Base-by-base conservation (phyloP, 2,888 invertebrate genomes). In the Leucozona laternaria region DNA sequence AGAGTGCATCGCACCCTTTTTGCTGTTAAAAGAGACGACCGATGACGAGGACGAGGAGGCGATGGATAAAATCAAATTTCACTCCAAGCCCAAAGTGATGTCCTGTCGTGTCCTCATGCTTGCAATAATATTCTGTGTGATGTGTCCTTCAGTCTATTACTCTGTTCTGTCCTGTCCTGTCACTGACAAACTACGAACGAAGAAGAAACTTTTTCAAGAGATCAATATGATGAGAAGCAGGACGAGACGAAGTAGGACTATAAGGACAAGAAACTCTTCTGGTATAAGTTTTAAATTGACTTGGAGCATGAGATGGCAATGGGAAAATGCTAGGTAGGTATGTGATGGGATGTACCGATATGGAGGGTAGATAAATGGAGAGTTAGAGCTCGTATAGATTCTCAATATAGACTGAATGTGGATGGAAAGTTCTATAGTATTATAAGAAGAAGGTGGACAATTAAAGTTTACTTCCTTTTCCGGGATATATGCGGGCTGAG, bases 381-480 rank as follows among this genome's bases (percentile, higher is more conserved):
- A n/a, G 25, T 15, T 1, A 6, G 4, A 31, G 8, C 31, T 15
- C 37, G 20, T 37, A 34, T n/a, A n/a, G 22, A 34, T 4, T 37
- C 1, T 34, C 37, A 22, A 40, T 60, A n/a, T n/a, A n/a, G n/a
- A n/a, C n/a, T n/a, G 13, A 20, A 34, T n/a, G 50, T n/a, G 10
- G 20, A 40, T 15, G 37, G 45, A 55, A 64, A 75, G 62, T 58
- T 64, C 50, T 50, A n/a, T n/a, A n/a, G n/a, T n/a, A n/a, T 4
- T 28, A 28, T 4, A 22, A 60, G 60, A 60, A 71, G 70, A 66
- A 75, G 86, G 66, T 82, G 86, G 79, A 81, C 86, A 82, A 82
- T 86, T 86, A 86, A 86, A 86, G 75, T 86, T 86, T 75, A 60
- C 82, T 86, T 82, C 81, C 85, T 48, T 64, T 72, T 66, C 25